Evolutionary conservation across 2,113 vertebrate genomes (phyloP), one percentile per base, ranked within the genome.

Genomic region (Hydrolagus affinis): DNA sequence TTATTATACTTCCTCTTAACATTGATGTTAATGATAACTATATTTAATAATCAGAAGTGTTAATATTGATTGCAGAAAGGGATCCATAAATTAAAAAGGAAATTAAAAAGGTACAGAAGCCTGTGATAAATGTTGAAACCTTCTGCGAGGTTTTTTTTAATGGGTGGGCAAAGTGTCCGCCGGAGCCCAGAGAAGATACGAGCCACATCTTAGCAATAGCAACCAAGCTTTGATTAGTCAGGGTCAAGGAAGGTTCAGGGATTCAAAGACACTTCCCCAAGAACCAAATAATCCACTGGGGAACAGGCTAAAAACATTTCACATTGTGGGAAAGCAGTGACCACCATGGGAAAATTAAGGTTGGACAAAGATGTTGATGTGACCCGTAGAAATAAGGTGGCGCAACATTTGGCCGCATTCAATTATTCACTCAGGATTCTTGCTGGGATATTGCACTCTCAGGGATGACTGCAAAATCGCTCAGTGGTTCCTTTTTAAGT

Each of bases 311-410:
- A 95, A 95, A 95, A 95, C 92, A 94, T 92, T 91, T 89, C 89
- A 94, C 92, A 88, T 93, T 92, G 93, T 93, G 94, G 88, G 94
- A 95, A 96, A 95, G 92, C 93, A 93, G 93, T 92, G 93, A 94
- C 89, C 91, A 92, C 92, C 88, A 89, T 94, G 94, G 92, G 92
- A 94, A 94, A 94, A 93, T 93, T 62, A 74, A 89, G 91, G 91
- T 92, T 92, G 90, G 93, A 96, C 94, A 95, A 95, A 93, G 92
- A 92, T 91, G 91, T 92, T 93, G 94, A 93, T 94, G 92, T 91
- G 90, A 89, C 90, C 91, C 89, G 90, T 68, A 83, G 93, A 92
- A 94, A 90, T 89, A 91, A 94, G 94, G 91, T 93, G 92, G 91
- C 93, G 87, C 90, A 93, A 93, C 93, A 94, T 94, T 91, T 83